Evolutionary conservation across 1,140 invertebrate species (phyloP).

Genomic region (Drosophila melanogaster): DNA sequence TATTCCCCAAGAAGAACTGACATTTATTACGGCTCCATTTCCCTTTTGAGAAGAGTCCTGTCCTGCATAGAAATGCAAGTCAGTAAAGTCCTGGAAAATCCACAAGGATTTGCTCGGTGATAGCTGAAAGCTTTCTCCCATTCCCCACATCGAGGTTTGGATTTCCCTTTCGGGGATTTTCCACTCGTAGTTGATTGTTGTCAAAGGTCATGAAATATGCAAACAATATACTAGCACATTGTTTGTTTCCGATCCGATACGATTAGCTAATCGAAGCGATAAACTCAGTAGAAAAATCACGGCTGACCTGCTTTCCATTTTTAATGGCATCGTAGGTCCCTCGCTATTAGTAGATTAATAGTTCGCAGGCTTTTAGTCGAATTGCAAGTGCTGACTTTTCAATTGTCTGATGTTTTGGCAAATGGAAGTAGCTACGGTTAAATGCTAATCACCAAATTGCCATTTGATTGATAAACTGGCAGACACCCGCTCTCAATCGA

Average conservation of each 20-base stretch:
- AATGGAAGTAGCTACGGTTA: constrained; percentile 34
- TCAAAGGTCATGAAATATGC: constrained; percentile 66
- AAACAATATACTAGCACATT: constrained; percentile 45
- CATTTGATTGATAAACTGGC: constrained; percentile 51
- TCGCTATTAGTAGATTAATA: constrained; percentile 46
- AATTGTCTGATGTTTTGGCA: constrained; percentile 27
- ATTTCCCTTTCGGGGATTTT: constrained; percentile 50
- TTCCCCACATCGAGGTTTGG: neutral
- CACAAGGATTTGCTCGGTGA: constrained; percentile 64
- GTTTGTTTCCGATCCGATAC: constrained; percentile 44
- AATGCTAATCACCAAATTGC: constrained; percentile 55
- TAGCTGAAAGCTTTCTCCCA: constrained; percentile 65
- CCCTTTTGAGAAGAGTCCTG: constrained; percentile 13
- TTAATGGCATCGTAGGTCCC: constrained; percentile 12
- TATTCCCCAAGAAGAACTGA: constrained; percentile 30
- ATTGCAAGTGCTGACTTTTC: constrained; percentile 37
- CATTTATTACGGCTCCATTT: constrained; percentile 63
- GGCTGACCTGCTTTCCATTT: constrained; percentile 22
- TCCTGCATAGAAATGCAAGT: constrained; percentile 70
- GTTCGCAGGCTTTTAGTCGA: constrained; percentile 32
- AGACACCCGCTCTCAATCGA: constrained; percentile 1
- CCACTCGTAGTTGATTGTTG: constrained; percentile 39
- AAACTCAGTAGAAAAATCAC: constrained; percentile 35
- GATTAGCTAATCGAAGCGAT: constrained; percentile 72
- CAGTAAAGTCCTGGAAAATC: constrained; percentile 65